phyloP scores from a whole-genome alignment of 2,113 vertebrate genomes.

The Grammomys dolichurus region DNA sequence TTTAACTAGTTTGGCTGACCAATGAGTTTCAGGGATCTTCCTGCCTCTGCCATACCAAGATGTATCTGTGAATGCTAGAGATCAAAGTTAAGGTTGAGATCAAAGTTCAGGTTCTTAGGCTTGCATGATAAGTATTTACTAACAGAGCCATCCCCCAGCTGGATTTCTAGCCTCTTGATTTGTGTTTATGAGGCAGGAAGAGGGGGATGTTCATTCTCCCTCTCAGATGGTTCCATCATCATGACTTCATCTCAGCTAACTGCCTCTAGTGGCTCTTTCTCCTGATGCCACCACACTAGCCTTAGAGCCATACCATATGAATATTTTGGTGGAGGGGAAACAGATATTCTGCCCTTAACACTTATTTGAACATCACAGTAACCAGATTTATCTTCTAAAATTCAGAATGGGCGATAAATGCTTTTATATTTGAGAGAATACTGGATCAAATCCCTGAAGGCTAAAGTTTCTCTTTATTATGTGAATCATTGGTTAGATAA shows the following conservation, averaged over 20 bases:
- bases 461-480: neutral
- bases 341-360: neutral
- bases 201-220: neutral
- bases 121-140: neutral
- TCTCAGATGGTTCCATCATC: rapidly evolving
- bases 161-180: neutral
- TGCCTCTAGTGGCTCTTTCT: neutral
- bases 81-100: neutral
- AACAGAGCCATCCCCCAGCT: neutral
- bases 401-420: neutral
- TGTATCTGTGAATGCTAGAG: neutral
- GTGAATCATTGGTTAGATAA: neutral
- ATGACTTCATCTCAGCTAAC: neutral
- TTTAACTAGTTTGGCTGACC: neutral
- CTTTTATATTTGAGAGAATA: neutral
- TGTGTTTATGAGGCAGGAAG: neutral
- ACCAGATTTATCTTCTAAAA: constrained; percentile 14
- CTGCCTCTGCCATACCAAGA: neutral
- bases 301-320: neutral
- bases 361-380: neutral
- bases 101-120: neutral
- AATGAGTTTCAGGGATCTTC: neutral
- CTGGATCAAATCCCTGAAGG: neutral
- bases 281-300: neutral
- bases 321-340: neutral